Evolutionary conservation across 2,113 vertebrate species (phyloP).

Genomic region (Microtus richardsoni): DNA sequence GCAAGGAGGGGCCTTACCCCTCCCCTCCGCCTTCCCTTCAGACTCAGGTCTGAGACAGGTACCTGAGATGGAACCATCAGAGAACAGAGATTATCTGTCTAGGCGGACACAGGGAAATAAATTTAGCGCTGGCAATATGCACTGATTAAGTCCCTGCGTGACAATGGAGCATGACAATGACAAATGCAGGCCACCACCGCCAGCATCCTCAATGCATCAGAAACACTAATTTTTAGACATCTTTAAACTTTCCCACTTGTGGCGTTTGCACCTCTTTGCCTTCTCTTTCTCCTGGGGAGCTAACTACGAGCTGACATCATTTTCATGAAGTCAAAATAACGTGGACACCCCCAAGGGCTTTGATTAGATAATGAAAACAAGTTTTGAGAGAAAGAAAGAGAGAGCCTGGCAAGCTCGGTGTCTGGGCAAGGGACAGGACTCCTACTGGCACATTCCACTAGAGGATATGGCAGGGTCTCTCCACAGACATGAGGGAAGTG

Average conservation of each 20-base stretch:
- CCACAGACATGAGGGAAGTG: neutral
- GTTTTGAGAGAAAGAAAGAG: neutral
- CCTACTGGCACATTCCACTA: neutral
- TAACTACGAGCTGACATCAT: slow-evolving; percentile 28
- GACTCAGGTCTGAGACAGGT: slow-evolving; percentile 56
- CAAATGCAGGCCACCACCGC: slow-evolving; percentile 64
- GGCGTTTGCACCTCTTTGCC: slow-evolving; percentile 65
- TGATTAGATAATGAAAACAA: slow-evolving; percentile 44
- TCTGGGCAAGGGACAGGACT: neutral
- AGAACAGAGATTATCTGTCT: slow-evolving; percentile 78
- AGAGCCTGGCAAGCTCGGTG: neutral
- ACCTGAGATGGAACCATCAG: slow-evolving; percentile 64
- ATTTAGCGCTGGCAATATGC: slow-evolving; percentile 58
- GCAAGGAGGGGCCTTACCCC: slow-evolving; percentile 35
- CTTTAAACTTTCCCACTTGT: slow-evolving; percentile 73
- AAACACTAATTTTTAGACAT: slow-evolving; percentile 75
- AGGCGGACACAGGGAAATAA: slow-evolving; percentile 71
- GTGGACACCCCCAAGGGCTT: slow-evolving; percentile 5
- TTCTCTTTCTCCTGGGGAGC: slow-evolving; percentile 34
- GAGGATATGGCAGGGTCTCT: neutral
- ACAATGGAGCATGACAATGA: slow-evolving; percentile 79
- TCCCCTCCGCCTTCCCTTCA: slow-evolving; percentile 58
- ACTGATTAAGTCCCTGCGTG: slow-evolving; percentile 80
- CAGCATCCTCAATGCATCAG: slow-evolving; percentile 61
- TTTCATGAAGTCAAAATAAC: slow-evolving; percentile 59